phyloP scores from a whole-genome alignment of 2,797 vertebrate species.

The Chanos chanos region DNA sequence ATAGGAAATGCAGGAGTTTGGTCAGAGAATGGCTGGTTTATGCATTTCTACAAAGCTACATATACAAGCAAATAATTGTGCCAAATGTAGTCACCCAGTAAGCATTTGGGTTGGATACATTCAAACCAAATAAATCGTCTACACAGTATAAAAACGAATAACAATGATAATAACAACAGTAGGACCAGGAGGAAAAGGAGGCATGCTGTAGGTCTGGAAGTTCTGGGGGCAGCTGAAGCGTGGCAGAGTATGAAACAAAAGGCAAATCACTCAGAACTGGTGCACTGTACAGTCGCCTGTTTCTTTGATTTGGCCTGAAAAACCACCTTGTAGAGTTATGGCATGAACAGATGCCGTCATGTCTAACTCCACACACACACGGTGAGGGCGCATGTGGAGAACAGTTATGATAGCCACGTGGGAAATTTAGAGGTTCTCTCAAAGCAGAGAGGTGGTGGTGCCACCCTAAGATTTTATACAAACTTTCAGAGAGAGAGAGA shows the following conservation, averaged over 20 bases:
- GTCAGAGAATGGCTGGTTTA: slow-evolving; percentile 98
- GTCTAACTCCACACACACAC: slow-evolving; percentile 68
- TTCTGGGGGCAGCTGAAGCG: slow-evolving; percentile 54
- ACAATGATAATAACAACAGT: slow-evolving; percentile 61
- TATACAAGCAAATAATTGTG: slow-evolving; percentile 87
- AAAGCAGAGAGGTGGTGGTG: slow-evolving; percentile 43
- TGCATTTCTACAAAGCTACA: slow-evolving; percentile 70
- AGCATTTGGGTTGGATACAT: slow-evolving; percentile 90
- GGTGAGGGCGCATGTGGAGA: neutral
- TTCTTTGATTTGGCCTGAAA: slow-evolving; percentile 69
- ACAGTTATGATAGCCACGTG: neutral
- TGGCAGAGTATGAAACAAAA: slow-evolving; percentile 26
- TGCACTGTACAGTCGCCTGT: slow-evolving; percentile 59
- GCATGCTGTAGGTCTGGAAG: slow-evolving; percentile 72
- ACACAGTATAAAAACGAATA: slow-evolving; percentile 68
- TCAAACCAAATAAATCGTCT: slow-evolving; percentile 83
- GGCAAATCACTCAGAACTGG: slow-evolving; percentile 53
- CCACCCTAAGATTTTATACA: slow-evolving; percentile 78
- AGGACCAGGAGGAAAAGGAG: slow-evolving; percentile 59
- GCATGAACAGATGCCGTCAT: slow-evolving; percentile 65
- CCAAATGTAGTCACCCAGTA: slow-evolving; percentile 90
- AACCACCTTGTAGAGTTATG: slow-evolving; percentile 54
- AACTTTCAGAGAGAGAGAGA: slow-evolving; percentile 72
- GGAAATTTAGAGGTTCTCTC: neutral
- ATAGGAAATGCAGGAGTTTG: slow-evolving; percentile 99